Base-by-base conservation (phyloP, 2,797 vertebrate genomes). In the Sebastes vulpes region DNA sequence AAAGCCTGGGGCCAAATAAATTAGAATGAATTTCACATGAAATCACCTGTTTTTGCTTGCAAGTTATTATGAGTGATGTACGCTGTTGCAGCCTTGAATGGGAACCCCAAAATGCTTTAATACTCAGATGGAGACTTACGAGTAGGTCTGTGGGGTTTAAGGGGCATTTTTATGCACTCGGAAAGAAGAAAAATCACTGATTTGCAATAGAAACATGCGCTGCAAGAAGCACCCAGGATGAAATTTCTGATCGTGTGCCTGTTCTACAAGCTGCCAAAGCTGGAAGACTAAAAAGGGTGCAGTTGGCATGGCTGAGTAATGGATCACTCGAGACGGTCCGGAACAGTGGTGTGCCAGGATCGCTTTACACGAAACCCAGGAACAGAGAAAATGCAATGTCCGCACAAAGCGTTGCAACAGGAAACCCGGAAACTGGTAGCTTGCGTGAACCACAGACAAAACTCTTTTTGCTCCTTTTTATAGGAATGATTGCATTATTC, bases 361-460 rank as follows among this genome's bases (percentile, higher is more conserved):
- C 91, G 56, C 88, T 93, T 95, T 95, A 95, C 95, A 91, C 66
- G 75, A 93, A 93, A 92, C 90, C 79, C 72, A 86, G 89, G 88
- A 92, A 90, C 83, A 83, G 75, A 82, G 86, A 94, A 94, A 93
- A 87, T 90, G 94, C 92, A 86, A 84, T 48, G 87, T 89, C 81
- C 64, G 85, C 94, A 94, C 83, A 93, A 92, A 90, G 75, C 70
- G 2, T 21, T 90, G 94, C 90, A 94, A 94, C 90, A 91, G 89
- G 91, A 96, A 93, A 93, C 93, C 94, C 74, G 77, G 82, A 93
- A 94, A 87, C 83, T 80, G 79, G 70, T 81, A 52, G 83, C 80
- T 70, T 79, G 67, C 77, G 67, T 76, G 80, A 83, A 80, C 83
- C 77, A 76, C 87, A 87, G 84, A 87, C 77, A 86, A 75, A 71